phyloP scores from a whole-genome alignment of 2,888 invertebrate species.

The Macrosoma leucophasiata region DNA sequence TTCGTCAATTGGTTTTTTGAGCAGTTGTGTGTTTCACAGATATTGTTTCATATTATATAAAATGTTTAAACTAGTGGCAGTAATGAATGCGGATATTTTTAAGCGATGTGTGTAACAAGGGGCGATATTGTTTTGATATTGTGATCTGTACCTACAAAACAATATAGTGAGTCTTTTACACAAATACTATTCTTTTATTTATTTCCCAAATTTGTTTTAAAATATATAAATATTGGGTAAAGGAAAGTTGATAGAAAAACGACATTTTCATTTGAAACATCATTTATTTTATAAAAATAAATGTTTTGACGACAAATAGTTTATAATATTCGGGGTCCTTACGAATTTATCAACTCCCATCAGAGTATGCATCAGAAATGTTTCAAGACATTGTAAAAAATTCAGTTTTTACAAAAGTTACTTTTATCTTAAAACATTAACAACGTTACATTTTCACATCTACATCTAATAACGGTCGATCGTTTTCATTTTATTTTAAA shows the following conservation, averaged over 20 bases:
- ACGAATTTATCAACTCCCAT: constrained; percentile 59
- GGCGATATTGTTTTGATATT: constrained; percentile 66
- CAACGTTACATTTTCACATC: constrained; percentile 75
- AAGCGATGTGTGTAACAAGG: constrained; percentile 48
- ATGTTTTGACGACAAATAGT: constrained; percentile 77
- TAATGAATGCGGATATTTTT: constrained; percentile 42
- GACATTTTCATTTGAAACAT: constrained; percentile 56
- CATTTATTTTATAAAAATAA: constrained; percentile 77
- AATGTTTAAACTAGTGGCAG: constrained; percentile 38
- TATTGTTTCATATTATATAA: constrained; percentile 37
- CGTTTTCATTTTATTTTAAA: constrained; percentile 57
- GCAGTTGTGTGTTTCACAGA: constrained; percentile 30
- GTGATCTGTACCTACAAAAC: constrained; percentile 58
- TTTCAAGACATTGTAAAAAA: constrained; percentile 83
- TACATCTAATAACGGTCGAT: constrained; percentile 74
- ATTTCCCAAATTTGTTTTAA: constrained; percentile 10
- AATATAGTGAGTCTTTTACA: constrained; percentile 70
- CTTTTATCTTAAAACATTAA: constrained; percentile 79
- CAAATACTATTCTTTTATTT: constrained; percentile 44
- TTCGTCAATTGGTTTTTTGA: too few relatives aligned
- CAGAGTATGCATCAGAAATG: constrained; percentile 72
- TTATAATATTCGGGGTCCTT: constrained; percentile 74
- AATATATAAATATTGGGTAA: constrained; percentile 15
- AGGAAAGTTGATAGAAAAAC: constrained; percentile 18
- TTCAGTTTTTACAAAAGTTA: constrained; percentile 82